Evolutionary conservation across 2,888 invertebrate genomes (phyloP).

Genomic region (Acronicta psi): DNA sequence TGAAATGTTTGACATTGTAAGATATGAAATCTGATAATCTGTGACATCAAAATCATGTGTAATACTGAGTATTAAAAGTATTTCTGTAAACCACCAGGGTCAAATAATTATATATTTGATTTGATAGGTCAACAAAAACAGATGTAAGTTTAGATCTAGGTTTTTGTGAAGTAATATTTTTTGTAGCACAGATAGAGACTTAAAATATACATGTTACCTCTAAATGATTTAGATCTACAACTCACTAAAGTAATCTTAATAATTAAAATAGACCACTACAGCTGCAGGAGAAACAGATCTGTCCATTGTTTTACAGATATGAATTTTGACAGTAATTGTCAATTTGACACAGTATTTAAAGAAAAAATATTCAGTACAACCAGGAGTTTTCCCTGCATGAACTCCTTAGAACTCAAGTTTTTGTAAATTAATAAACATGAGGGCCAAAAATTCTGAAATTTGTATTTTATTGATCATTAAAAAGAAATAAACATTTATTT

Average conservation of each 20-base stretch:
- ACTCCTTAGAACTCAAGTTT: conserved; percentile 2
- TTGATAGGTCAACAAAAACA: conserved; percentile 28
- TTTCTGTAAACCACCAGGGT: conserved; percentile 2
- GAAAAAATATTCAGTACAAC: conserved; percentile 17
- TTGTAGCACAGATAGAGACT: conserved; percentile 1
- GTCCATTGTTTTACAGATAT: conserved; percentile 66
- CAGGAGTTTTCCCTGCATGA: conserved; percentile 20
- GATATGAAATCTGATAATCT: conserved; percentile 34
- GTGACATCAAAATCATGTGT: conserved; percentile 16
- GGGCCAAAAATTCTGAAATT: too few species aligned
- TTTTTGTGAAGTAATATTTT: conserved; percentile 6
- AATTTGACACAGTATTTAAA: conserved; percentile 48
- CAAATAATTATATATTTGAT: background rate
- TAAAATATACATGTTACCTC: conserved; percentile 36
- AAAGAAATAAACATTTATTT: too few species aligned
- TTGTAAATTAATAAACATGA: too few species aligned
- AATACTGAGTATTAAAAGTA: conserved; percentile 2
- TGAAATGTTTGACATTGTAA: conserved; percentile 21
- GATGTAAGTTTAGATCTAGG: conserved; percentile 1
- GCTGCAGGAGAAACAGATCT: conserved; percentile 48
- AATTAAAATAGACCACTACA: conserved; percentile 39
- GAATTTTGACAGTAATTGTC: conserved; percentile 57
- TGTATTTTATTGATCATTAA: too few species aligned
- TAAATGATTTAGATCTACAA: conserved; percentile 30
- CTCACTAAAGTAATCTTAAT: conserved; percentile 41